phyloP scores from a whole-genome alignment of 2,888 invertebrate genomes.

The Trissoscelio sp. region DNA sequence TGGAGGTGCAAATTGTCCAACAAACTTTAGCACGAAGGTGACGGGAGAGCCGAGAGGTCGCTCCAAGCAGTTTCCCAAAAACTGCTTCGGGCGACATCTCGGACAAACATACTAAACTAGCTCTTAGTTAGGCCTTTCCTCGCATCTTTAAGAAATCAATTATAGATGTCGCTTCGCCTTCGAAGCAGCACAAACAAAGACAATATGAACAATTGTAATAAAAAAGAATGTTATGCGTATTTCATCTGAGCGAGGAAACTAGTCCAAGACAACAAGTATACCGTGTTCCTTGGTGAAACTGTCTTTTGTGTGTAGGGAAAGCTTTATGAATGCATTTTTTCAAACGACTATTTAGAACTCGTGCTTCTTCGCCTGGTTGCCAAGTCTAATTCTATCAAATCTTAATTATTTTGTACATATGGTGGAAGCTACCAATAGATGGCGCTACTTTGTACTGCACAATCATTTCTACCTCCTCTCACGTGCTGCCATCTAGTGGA shows the following conservation, averaged over 20 bases:
- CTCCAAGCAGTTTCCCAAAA: conserved; percentile 64
- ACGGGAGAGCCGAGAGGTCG: conserved; percentile 75
- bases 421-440: conserved; percentile 7
- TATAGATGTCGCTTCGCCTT: conserved; percentile 29
- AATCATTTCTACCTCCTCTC: too few species aligned
- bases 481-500: too few species aligned
- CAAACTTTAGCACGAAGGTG: conserved; percentile 75
- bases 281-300: conserved; percentile 58
- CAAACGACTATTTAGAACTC: conserved; percentile 65
- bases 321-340: conserved; percentile 76
- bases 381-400: conserved; percentile 35
- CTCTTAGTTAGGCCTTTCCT: conserved; percentile 66
- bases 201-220: conserved; percentile 40
- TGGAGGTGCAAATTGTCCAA: conserved; percentile 70
- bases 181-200: conserved; percentile 50
- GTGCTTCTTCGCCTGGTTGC: conserved; percentile 66
- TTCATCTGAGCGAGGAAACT: conserved; percentile 69
- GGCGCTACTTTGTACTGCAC: too few species aligned
- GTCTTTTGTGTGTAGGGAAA: conserved; percentile 68
- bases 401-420: conserved; percentile 53
- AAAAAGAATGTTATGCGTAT: conserved; percentile 67
- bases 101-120: conserved; percentile 64
- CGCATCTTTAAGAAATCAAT: conserved; percentile 48
- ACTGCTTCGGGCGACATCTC: conserved; percentile 60
- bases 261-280: conserved; percentile 64